These are phyloP conservation scores for Neopipo cinnamomea DNA, from an alignment of 2,113 vertebrate genomes.

Conservation along the genomic window DNA sequence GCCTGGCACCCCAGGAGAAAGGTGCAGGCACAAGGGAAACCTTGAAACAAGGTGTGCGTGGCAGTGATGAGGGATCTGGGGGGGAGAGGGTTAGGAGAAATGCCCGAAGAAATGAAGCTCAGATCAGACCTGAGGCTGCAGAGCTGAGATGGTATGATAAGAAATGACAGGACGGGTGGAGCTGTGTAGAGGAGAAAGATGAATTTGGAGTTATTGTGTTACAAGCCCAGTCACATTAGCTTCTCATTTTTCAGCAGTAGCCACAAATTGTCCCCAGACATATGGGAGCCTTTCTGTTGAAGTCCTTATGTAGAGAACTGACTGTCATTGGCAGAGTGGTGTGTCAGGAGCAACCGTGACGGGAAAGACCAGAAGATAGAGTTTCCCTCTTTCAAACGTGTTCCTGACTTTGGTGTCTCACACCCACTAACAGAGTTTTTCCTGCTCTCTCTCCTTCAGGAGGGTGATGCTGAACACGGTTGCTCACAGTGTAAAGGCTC, in stretches of 20 bases:
- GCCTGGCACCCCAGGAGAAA: not conserved
- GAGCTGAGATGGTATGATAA: not conserved
- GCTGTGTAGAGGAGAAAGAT: not conserved
- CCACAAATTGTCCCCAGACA: not conserved
- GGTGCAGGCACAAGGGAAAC: not conserved
- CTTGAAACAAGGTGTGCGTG: not conserved
- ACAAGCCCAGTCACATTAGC: not conserved
- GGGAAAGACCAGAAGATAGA: not conserved
- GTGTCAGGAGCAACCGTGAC: not conserved
- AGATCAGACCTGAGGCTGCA: not conserved
- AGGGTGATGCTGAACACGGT: not conserved
- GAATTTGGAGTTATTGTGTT: not conserved
- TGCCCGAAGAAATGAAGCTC: not conserved
- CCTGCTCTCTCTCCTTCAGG: slow-evolving; percentile 65
- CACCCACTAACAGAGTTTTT: not conserved
- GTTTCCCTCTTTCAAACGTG: fast-evolving
- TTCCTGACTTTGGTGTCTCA: not conserved
- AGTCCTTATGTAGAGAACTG: not conserved
- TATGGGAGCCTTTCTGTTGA: not conserved
- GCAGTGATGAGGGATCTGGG: not conserved
- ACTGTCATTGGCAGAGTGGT: not conserved
- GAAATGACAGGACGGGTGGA: not conserved
- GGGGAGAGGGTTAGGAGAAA: not conserved
- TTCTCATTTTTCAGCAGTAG: not conserved
- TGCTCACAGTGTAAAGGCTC: slow-evolving; percentile 89